A percentile compares a stretch with the other conserved stretches of the same genome.
phyloP scores from a whole-genome alignment of 2,113 vertebrate genomes.

The Istiophorus platypterus region DNA sequence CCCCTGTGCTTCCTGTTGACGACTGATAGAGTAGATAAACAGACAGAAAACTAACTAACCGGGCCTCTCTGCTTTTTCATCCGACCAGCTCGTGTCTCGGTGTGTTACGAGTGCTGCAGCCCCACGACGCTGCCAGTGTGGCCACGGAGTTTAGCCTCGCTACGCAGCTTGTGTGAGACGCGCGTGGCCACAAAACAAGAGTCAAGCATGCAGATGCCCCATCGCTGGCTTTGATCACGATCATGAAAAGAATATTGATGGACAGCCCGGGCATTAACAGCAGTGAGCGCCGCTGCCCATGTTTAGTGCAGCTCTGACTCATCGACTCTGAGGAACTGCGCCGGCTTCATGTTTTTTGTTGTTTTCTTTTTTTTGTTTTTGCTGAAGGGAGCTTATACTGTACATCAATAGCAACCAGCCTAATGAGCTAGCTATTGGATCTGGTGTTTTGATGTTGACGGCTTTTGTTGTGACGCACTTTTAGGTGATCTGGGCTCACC shows the following conservation, averaged over 20 bases:
- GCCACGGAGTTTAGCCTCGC: constrained; percentile 1
- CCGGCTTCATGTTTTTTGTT: constrained; percentile 51
- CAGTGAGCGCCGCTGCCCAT: constrained; percentile 25
- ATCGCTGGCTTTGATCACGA: constrained; percentile 54
- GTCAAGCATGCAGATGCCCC: constrained; percentile 43
- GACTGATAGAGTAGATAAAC: no score
- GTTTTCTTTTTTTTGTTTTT: no score
- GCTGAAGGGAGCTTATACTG: constrained; percentile 53
- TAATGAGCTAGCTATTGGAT: constrained; percentile 77
- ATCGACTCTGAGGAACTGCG: constrained; percentile 56
- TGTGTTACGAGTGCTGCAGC: neutral
- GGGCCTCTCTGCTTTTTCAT: no score
- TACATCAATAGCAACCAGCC: constrained; percentile 59
- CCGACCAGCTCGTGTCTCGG: neutral
- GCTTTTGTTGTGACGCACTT: constrained; percentile 53
- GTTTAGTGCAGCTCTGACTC: constrained; percentile 65
- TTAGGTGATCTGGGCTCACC: constrained; percentile 16
- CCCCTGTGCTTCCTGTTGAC: no score
- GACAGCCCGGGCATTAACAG: constrained; percentile 47
- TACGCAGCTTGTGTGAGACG: constrained; percentile 13
- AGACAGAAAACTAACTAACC: neutral
- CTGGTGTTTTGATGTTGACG: constrained; percentile 55
- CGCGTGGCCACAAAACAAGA: constrained; percentile 47
- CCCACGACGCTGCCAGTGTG: neutral
- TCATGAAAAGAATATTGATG: constrained; percentile 63